These are phyloP conservation scores for Diuraphis noxia DNA, from an alignment of 1,140 invertebrate genomes.

Conservation along the genomic window DNA sequence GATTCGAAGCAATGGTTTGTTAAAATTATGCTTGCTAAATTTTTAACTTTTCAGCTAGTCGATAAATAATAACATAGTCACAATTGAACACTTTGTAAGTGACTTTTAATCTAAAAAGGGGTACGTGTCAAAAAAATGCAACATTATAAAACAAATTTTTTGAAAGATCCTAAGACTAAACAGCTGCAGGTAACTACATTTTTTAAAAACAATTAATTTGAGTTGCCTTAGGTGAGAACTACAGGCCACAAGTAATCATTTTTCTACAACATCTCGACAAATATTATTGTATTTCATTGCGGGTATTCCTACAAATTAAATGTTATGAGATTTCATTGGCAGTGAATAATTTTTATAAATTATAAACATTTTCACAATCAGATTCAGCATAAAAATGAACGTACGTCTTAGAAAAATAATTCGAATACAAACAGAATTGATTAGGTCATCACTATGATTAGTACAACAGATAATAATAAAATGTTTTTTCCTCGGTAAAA, in stretches of 20 bases:
- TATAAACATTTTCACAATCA: background rate
- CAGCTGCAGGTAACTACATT: background rate
- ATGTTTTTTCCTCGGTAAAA: background rate
- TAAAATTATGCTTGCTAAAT: background rate
- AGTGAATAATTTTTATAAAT: background rate
- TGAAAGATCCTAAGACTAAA: background rate
- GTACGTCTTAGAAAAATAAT: background rate
- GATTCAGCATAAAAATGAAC: background rate
- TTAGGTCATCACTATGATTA: slow-evolving; percentile 45
- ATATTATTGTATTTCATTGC: background rate
- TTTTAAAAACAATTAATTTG: background rate
- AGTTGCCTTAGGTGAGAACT: background rate
- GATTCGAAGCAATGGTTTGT: background rate
- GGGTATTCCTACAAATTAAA: background rate
- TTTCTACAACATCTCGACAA: background rate
- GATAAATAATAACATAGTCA: no score
- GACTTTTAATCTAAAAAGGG: no score
- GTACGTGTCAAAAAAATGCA: background rate
- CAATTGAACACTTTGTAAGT: background rate
- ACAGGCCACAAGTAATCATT: background rate
- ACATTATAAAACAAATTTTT: background rate
- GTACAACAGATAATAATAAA: slow-evolving; percentile 44
- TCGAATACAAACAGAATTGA: background rate
- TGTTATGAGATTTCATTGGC: background rate
- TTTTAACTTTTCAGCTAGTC: background rate